Conservation (phyloP, 2,888 invertebrate genomes). For the Hirtodrosophila histrioides region DNA sequence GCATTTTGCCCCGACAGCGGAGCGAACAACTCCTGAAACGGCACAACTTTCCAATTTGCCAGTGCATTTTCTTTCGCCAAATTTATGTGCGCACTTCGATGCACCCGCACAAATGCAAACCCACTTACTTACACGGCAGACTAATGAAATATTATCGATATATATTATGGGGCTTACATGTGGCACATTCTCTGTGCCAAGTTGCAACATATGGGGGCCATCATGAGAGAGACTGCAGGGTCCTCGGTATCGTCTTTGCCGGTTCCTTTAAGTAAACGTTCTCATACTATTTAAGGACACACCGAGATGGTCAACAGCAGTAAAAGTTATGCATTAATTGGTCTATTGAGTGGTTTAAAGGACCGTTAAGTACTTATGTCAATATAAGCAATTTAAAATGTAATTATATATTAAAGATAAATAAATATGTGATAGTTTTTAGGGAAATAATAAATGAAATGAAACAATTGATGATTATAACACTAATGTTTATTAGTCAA, state of each 20-base stretch:
- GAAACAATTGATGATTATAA: too few species aligned
- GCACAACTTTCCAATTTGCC: slow-evolving; percentile 67
- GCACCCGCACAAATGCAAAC: slow-evolving; percentile 34
- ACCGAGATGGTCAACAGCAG: not conserved
- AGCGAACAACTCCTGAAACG: slow-evolving; percentile 26
- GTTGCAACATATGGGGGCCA: slow-evolving; percentile 48
- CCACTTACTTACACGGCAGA: slow-evolving; percentile 24
- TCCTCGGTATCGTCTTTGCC: slow-evolving; percentile 22
- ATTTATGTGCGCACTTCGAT: slow-evolving; percentile 71
- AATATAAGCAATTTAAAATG: too few species aligned
- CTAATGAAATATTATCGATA: slow-evolving; percentile 79
- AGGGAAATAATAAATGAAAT: too few species aligned
- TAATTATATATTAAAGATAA: too few species aligned
- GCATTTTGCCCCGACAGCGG: not conserved
- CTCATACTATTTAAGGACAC: slow-evolving; percentile 7
- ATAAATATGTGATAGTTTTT: too few species aligned
- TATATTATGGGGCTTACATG: slow-evolving; percentile 71
- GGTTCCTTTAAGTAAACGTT: slow-evolving; percentile 29
- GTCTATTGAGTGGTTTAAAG: too few species aligned
- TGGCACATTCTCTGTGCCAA: slow-evolving; percentile 52
- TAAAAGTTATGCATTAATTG: too few species aligned
- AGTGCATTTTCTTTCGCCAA: slow-evolving; percentile 72
- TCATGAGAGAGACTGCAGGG: slow-evolving; percentile 11
- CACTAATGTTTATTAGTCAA: too few species aligned
- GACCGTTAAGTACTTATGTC: too few species aligned